Conservation (phyloP, 2,888 invertebrate species). For the Orthosia gracilis region DNA sequence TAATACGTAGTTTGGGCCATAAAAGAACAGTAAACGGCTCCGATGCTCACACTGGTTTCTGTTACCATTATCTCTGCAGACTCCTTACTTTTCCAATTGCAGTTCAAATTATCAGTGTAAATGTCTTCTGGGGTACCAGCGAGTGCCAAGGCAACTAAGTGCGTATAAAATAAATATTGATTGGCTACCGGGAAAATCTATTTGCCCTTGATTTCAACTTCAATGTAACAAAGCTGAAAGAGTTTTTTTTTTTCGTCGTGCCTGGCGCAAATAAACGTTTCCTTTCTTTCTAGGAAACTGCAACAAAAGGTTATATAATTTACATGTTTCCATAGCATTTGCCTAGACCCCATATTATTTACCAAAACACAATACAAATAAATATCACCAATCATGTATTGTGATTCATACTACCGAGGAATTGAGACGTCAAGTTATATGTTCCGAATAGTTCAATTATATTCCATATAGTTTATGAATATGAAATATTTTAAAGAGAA, state of each 20-base stretch:
- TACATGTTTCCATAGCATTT: constrained; percentile 28
- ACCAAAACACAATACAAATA: constrained; percentile 6
- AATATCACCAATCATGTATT: constrained; percentile 16
- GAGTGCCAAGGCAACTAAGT: constrained; percentile 32
- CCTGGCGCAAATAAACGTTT: no score
- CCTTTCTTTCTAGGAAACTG: no score
- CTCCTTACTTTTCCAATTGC: constrained; percentile 12
- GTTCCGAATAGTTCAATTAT: constrained; percentile 61
- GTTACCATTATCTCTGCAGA: constrained; percentile 9
- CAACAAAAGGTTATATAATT: neutral
- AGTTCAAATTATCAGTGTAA: constrained; percentile 15
- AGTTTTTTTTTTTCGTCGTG: neutral
- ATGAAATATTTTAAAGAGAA: constrained; percentile 53
- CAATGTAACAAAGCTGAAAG: neutral
- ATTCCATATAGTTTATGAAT: constrained; percentile 62
- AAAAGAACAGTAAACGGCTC: constrained; percentile 43
- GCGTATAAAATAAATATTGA: constrained; percentile 1
- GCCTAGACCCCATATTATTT: neutral
- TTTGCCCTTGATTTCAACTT: neutral
- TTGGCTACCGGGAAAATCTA: neutral
- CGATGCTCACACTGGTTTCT: neutral
- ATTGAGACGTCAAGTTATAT: constrained; percentile 47
- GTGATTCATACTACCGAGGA: constrained; percentile 46
- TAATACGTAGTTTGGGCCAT: constrained; percentile 41
- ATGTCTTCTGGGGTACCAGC: constrained; percentile 9